Conservation (phyloP, 2,113 vertebrate genomes). For the Nothobranchius furzeri region DNA sequence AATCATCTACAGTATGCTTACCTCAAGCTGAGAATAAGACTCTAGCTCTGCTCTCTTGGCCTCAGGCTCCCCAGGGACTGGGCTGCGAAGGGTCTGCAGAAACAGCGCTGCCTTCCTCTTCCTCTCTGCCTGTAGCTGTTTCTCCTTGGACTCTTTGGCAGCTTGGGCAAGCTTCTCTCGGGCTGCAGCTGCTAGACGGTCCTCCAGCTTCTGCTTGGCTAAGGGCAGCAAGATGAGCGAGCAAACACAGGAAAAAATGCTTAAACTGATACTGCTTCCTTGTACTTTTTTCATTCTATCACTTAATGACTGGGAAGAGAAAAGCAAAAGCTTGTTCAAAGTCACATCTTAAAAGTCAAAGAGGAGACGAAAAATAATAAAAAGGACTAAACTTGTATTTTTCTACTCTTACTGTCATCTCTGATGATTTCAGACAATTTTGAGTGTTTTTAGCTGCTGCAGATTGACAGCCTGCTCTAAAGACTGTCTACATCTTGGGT, state of each 20-base stretch:
- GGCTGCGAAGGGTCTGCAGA: constrained; percentile 89
- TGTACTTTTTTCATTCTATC: not conserved
- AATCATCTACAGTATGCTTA: constrained; percentile 24
- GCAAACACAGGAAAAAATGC: constrained; percentile 22
- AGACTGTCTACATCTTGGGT: not conserved
- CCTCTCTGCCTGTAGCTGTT: constrained; percentile 95
- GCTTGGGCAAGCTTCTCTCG: constrained; percentile 97
- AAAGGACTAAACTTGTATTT: not conserved
- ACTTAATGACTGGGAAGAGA: not conserved
- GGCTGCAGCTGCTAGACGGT: constrained; percentile 95
- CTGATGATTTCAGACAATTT: constrained; percentile 14
- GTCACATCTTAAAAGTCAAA: not conserved
- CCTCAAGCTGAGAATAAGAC: constrained; percentile 78
- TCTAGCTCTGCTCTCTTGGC: constrained; percentile 82
- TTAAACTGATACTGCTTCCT: constrained; percentile 11
- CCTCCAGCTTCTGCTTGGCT: constrained; percentile 98
- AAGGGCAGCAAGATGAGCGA: constrained; percentile 25
- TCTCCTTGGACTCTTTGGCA: constrained; percentile 97
- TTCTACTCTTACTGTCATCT: constrained; percentile 9
- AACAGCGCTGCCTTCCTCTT: constrained; percentile 96
- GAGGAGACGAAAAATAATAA: not conserved
- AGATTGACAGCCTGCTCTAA: constrained; percentile 9
- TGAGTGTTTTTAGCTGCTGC: constrained; percentile 16
- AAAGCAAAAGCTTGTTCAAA: not conserved
- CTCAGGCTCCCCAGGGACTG: constrained; percentile 83